Evolutionary conservation across 2,888 invertebrate species (phyloP), one percentile per base, ranked within the genome.

Genomic region (Mactromeris polynyma): DNA sequence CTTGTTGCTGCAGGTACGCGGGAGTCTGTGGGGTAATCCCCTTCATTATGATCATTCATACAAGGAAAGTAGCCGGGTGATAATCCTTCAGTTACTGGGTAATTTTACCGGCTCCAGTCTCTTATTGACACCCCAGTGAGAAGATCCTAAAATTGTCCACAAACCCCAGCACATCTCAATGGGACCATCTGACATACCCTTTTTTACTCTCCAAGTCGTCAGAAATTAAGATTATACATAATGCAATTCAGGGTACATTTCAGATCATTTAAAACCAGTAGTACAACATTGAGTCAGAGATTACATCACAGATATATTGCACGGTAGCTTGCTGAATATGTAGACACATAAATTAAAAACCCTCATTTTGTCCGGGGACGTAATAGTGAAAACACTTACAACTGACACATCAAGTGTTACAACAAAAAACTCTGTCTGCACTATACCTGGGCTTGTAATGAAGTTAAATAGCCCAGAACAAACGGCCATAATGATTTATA

Each of bases 381-480:
- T 26, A 64, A 21, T 4, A 26, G 26, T 64, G 9, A 26, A 64
- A 64, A 64, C n/a, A 7, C n/a, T 33, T 33, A 19, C 31, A 73
- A 58, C 36, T 73, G 19, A 73, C 33, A 73, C 31, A 73, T 73
- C 33, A 73, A 73, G 73, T 4, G 36, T 73, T 73, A 17, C 4
- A 33, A 73, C 19, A 36, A 11, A 33, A 36, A 33, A 73, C 33
- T 36, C 36, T 36, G n/a, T 33, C 33, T 11, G 19, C 33, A 19
- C 19, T 33, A 2, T 19, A 73, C 33, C 0, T 73, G 6, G 33
- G 46, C 26, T 19, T 19, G 2, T 33, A 33, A 33, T 33, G 36
- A 73, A 33, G 36, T 73, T 73, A 19, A 73, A 73, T 73, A 73
- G 36, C 73, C 73, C 73, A 73, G 73, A 73, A 73, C 73, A 33